Evolutionary conservation across 37 sponge, comb jelly and placozoan genomes (phyloP).

Genomic region (Petrosia ficiformis): DNA sequence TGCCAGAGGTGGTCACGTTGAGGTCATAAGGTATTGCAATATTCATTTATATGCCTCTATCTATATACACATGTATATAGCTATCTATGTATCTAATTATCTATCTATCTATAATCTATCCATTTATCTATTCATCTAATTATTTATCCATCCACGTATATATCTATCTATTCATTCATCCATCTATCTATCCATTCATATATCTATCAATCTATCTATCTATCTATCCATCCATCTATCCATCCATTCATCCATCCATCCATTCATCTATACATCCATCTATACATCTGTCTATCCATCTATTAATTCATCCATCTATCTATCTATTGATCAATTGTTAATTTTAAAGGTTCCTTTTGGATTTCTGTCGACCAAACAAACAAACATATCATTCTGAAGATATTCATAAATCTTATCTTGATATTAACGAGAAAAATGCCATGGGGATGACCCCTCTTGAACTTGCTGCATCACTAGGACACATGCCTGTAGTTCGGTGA

Average conservation of each 20-base stretch:
- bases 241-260: no score
- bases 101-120: neutral
- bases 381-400: neutral
- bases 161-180: neutral
- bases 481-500: slow-evolving; percentile 33
- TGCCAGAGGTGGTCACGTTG: slow-evolving; percentile 38
- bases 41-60: no score
- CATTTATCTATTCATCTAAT: no score
- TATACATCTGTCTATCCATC: neutral
- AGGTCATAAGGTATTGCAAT: slow-evolving; percentile 26
- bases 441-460: slow-evolving; percentile 24
- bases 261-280: no score
- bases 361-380: no score
- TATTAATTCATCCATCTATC: neutral
- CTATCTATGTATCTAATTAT: neutral
- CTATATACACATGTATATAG: no score
- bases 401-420: neutral
- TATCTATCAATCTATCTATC: neutral
- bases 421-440: slow-evolving; percentile 7
- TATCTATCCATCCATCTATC: neutral
- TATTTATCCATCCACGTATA: neutral
- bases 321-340: no score
- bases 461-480: slow-evolving; percentile 54
- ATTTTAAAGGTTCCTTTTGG: neutral
- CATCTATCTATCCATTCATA: no score